Evolutionary conservation across 1,140 invertebrate species (phyloP).

Genomic region (Drosophila oshimai): DNA sequence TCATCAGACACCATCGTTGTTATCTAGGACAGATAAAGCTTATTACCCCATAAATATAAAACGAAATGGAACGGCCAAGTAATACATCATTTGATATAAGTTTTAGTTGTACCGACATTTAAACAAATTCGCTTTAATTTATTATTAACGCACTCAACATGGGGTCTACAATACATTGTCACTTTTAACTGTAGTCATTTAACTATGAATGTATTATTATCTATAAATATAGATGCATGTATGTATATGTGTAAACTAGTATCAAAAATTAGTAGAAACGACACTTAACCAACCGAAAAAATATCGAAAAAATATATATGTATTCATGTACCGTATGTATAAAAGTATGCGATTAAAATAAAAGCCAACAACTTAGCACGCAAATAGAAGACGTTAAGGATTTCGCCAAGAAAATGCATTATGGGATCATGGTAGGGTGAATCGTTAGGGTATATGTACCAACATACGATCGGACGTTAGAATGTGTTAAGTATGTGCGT

Average conservation of each 20-base stretch:
- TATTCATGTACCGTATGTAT: slow-evolving; percentile 45
- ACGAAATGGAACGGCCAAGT: background rate
- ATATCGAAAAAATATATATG: slow-evolving; percentile 68
- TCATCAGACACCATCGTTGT: background rate
- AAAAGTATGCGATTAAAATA: slow-evolving; percentile 54
- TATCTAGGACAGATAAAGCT: slow-evolving; percentile 11
- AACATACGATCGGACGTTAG: slow-evolving; percentile 17
- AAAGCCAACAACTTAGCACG: slow-evolving; percentile 72
- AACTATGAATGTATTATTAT: slow-evolving; percentile 54
- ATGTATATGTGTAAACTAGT: slow-evolving; percentile 77
- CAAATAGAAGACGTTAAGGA: slow-evolving; percentile 61
- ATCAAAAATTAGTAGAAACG: slow-evolving; percentile 80
- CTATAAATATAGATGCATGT: slow-evolving; percentile 56
- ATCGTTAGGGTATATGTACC: background rate
- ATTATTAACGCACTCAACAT: slow-evolving; percentile 80
- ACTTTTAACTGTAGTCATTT: slow-evolving; percentile 57
- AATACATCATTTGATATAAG: slow-evolving; percentile 10
- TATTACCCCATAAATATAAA: slow-evolving; percentile 4
- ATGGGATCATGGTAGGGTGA: slow-evolving; percentile 25
- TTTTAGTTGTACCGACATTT: slow-evolving; percentile 57
- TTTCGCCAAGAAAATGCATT: slow-evolving; percentile 40
- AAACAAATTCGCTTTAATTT: slow-evolving; percentile 78
- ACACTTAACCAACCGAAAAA: slow-evolving; percentile 74
- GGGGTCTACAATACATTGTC: slow-evolving; percentile 70
- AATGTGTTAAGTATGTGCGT: slow-evolving; percentile 44